Evolutionary conservation across 2,113 vertebrate genomes (phyloP).

Genomic region (Tinamus guttatus): DNA sequence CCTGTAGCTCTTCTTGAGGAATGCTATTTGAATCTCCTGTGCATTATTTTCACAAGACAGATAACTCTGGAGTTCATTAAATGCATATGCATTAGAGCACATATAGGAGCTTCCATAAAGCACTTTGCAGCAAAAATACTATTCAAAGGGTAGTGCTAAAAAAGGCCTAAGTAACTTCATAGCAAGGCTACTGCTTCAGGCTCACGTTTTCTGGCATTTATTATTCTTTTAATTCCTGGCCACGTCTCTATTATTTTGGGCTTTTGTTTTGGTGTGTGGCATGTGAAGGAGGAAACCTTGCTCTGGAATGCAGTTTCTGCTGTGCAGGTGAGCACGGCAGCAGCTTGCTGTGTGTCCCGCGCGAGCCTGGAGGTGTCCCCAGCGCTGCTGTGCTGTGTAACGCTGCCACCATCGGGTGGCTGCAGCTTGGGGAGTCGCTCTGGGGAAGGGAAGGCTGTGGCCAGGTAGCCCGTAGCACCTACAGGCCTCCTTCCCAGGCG

Average conservation of each 20-base stretch:
- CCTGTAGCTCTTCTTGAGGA: not conserved
- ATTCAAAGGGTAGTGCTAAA: not conserved
- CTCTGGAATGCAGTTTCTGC: not conserved
- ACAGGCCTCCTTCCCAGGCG: too few species aligned
- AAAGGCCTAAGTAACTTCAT: not conserved
- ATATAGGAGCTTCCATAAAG: not conserved
- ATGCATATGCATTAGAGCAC: not conserved
- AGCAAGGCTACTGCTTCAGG: not conserved
- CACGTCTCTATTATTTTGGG: not conserved
- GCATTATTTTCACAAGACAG: not conserved
- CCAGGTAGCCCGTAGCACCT: too few species aligned
- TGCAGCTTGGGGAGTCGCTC: too few species aligned
- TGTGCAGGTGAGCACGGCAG: too few species aligned
- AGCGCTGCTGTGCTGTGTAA: too few species aligned
- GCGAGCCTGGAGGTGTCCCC: too few species aligned
- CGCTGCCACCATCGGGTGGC: too few species aligned
- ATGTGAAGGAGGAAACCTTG: not conserved
- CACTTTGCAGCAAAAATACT: not conserved
- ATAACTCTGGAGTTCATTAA: not conserved
- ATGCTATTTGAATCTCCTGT: not conserved
- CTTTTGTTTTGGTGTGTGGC: not conserved
- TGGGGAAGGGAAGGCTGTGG: too few species aligned
- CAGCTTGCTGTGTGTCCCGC: too few species aligned
- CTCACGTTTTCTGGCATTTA: not conserved
- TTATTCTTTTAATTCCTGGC: not conserved